These are phyloP conservation scores for Hippocampus comes DNA, from an alignment of 2,113 vertebrate genomes.

Conservation along the genomic window DNA sequence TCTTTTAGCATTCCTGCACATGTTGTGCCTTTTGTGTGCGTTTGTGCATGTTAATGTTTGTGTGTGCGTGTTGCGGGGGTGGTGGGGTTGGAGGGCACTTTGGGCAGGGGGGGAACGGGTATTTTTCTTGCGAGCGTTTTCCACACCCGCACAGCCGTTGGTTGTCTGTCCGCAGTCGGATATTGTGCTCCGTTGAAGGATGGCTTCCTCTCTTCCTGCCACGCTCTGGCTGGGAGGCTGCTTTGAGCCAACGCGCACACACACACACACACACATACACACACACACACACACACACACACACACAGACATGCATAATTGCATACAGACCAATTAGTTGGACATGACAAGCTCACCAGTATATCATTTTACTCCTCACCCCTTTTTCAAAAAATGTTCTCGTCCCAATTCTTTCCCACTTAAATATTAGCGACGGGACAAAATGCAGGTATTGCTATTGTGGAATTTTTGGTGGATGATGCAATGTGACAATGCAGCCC, in stretches of 20 bases:
- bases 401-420: too few species aligned
- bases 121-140: conserved; percentile 46
- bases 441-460: too few species aligned
- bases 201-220: conserved; percentile 67
- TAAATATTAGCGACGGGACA: too few species aligned
- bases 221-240: conserved; percentile 47
- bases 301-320: conserved; percentile 31
- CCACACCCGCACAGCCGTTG: conserved; percentile 67
- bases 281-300: conserved; percentile 23
- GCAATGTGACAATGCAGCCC: too few species aligned
- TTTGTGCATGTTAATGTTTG: conserved; percentile 31
- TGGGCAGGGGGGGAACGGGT: conserved; percentile 80
- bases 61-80: conserved; percentile 20
- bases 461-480: too few species aligned
- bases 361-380: conserved; percentile 62
- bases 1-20: conserved; percentile 94
- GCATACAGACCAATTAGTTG: conserved; percentile 53
- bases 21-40: neutral
- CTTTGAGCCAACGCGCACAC: conserved; percentile 26
- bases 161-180: conserved; percentile 65
- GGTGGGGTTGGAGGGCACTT: conserved; percentile 82
- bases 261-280: conserved; percentile 14
- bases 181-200: conserved; percentile 73
- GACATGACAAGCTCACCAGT: conserved; percentile 61
- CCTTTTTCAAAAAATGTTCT: neutral